Base-by-base conservation (phyloP, 2,797 vertebrate species). In the Acipenser ruthenus region DNA sequence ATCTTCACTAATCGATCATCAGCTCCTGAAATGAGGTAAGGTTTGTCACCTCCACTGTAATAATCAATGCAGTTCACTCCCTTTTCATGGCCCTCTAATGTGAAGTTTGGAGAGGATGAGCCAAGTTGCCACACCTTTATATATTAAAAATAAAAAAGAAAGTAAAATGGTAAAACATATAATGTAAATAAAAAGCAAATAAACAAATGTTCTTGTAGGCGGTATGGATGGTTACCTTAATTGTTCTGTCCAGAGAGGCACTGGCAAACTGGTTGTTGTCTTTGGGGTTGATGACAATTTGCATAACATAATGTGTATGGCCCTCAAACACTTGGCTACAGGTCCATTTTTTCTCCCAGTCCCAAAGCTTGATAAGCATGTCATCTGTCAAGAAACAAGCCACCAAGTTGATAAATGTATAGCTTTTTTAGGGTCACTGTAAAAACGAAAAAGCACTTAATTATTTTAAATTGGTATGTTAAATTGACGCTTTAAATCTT, bases 181-280 rank as follows among this genome's bases (percentile, higher is more conserved):
- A 37, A 37, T 37, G 37, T 37, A 37, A 37, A 37, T 37, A 37
- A 4, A 37, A 37, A 37, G 5, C 37, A 37, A 23, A 23, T 1
- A 23, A 37, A 37, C 0, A 37, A 37, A 37, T 37, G 37, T 37
- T 37, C 37, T 37, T 37, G 37, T 37, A 9, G 50, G 52, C 8
- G 15, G 8, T n/a, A 18, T 49, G 23, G 8, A 5, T 37, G 37
- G 18, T 7, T 88, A 97, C 96, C 93, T 99, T 99, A 74, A 99
- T 98, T 12, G 96, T 99, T 71, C 96, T 91, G 78, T 98, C 96
- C 79, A 98, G 79, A 56, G 96, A 98, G 0, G 96, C 96, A 51
- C 95, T 98, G 62, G 96, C 96, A 88, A 99, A 99, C 84, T 99
- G 96, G 74, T 99, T 99, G 81, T 98, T 99, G 78, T 99, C 96